These are phyloP conservation scores for Danaus plexippus DNA, from an alignment of 1,140 invertebrate genomes.

Conservation along the genomic window DNA sequence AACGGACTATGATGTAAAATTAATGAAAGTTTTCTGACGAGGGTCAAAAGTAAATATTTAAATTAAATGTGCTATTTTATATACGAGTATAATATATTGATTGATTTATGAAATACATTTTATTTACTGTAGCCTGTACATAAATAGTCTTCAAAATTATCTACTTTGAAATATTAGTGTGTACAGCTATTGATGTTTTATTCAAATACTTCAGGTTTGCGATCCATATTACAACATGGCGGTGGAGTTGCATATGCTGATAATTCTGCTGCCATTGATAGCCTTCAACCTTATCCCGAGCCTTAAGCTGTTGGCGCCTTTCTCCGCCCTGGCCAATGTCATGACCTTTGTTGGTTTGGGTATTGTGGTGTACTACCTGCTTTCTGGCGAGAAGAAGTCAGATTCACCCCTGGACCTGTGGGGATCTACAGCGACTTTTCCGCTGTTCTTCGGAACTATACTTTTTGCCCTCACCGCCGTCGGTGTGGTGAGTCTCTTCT, in stretches of 20 bases:
- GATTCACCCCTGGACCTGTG: constrained; percentile 72
- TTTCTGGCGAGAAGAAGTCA: constrained; percentile 73
- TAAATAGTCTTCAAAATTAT: not conserved
- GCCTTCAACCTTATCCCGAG: constrained; percentile 82
- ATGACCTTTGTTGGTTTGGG: constrained; percentile 79
- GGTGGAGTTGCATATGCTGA: constrained; percentile 73
- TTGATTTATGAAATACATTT: no score
- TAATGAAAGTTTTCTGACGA: no score
- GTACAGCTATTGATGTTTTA: not conserved
- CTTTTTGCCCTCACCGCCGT: constrained; percentile 93
- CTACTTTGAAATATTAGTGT: no score
- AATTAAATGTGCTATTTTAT: no score
- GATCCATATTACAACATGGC: constrained; percentile 63
- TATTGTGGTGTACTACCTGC: constrained; percentile 79
- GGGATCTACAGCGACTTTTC: constrained; percentile 73
- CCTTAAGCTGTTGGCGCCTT: constrained; percentile 84
- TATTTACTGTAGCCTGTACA: no score
- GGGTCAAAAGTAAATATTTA: no score
- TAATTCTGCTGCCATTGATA: constrained; percentile 79
- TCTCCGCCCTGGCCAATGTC: constrained; percentile 85
- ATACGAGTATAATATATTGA: no score
- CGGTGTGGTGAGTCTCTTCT: constrained; percentile 78
- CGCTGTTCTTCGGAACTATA: constrained; percentile 88
- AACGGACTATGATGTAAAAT: no score
- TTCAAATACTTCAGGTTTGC: constrained; percentile 48